Base-by-base conservation (phyloP, 2,797 vertebrate species). In the Eulemur albifrons region DNA sequence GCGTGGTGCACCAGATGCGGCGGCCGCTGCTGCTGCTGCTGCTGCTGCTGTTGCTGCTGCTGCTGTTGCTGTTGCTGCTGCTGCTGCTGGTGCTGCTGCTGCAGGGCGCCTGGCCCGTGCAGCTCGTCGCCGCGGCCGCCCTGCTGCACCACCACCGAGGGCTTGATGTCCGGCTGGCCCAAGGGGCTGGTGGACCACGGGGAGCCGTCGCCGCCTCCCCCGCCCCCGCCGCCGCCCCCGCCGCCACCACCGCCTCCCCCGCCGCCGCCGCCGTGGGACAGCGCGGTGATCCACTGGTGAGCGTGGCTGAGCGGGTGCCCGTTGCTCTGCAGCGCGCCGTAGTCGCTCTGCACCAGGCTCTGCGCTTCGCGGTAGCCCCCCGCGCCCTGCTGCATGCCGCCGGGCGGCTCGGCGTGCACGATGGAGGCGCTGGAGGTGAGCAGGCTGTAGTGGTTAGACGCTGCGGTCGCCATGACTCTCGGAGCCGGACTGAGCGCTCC, bases 381-480 rank as follows among this genome's bases (percentile, higher is more conserved):
- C 97, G 99, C 98, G 97, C 99, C 99, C 98, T 99, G 99, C 99
- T 99, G 99, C 99, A 99, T 99, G 99, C 99, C 99, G 98, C 99
- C 99, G 96, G 99, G 98, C 96, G 98, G 99, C 99, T 99, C 99
- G 98, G 99, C 99, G 99, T 99, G 99, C 98, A 99, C 99, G 99
- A 99, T 99, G 98, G 99, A 99, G 98, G 99, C 99, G 99, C 99
- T 99, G 99, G 99, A 99, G 99, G 99, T 99, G 99, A 99, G 99
- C 98, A 99, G 99, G 99, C 99, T 99, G 99, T 99, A 99, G 99
- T 99, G 99, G 99, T 99, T 99, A 99, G 99, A 99, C 98, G 99
- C 99, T 99, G 99, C 99, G 99, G 99, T 99, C 99, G 99, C 99
- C 99, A 99, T 99, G 99, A 99, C 99, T 99, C 99, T 99, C 99